phyloP scores from a whole-genome alignment of 2,797 vertebrate genomes.

The Typhlichthys subterraneus region DNA sequence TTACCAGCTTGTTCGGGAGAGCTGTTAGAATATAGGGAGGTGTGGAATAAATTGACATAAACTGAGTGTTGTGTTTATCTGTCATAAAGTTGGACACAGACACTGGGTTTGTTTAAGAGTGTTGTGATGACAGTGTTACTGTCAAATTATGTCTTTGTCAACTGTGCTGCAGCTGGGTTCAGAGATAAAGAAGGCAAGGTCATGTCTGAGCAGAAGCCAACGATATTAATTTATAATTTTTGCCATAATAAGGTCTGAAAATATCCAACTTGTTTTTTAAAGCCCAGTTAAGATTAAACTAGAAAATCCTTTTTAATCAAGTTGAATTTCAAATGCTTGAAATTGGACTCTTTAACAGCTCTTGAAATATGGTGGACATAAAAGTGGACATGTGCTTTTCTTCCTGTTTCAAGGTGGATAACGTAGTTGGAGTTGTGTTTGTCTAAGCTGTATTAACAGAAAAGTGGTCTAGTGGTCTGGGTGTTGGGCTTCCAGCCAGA shows the following conservation, averaged over 20 bases:
- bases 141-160: slow-evolving; percentile 17
- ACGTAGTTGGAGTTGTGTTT: too few species aligned
- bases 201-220: neutral
- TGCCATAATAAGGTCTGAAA: neutral
- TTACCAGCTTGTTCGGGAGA: slow-evolving; percentile 53
- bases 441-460: too few species aligned
- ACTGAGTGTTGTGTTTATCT: slow-evolving; percentile 33
- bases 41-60: slow-evolving; percentile 39
- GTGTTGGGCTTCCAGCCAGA: too few species aligned
- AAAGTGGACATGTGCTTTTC: too few species aligned
- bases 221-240: neutral
- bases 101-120: slow-evolving; percentile 26
- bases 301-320: too few species aligned
- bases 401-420: too few species aligned
- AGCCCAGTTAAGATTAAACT: neutral
- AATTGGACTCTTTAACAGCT: too few species aligned
- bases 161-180: slow-evolving; percentile 15
- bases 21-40: slow-evolving; percentile 23
- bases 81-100: slow-evolving; percentile 36
- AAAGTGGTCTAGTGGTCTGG: too few species aligned
- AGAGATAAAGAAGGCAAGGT: neutral
- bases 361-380: too few species aligned
- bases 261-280: slow-evolving; percentile 3
- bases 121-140: neutral
- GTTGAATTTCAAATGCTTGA: too few species aligned